Evolutionary conservation across 92 coral and sea anemone genomes (phyloP), one percentile per base, ranked within the genome.

Genomic region (Epizoanthus rinbou): DNA sequence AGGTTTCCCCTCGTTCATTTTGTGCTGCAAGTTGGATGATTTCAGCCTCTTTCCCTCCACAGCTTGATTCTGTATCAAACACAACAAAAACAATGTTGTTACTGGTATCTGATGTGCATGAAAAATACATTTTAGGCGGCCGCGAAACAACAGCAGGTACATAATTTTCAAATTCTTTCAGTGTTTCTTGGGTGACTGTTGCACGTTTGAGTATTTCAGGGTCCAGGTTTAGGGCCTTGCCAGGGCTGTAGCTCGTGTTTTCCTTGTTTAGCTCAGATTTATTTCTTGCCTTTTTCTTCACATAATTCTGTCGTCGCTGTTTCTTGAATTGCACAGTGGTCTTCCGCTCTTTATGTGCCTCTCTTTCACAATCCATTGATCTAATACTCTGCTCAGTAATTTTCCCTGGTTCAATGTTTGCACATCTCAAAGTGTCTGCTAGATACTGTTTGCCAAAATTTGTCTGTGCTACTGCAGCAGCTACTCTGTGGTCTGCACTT

Each of bases 81-180:
- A 69, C 54, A 69, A 69, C 54, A 13, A 69, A 69, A 23, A 17
- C 23, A 2, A 15, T 75, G 43, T 50, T 65, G 0, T 43, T 65
- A 0, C 1, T 80, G 16, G 57, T 69, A 24, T 82, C 85, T 17
- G 25, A 25, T 50, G 75, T 73, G 9, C 85, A 81, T 16, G 85
- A 24, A 3, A 81, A 23, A 74, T 62, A 74, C 39, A 63, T 84
- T 45, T 65, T 28, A 0, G 68, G 43, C 53, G 78, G 88, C 66
- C 83, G 63, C 50, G 21, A 11, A 25, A 6, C 28, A 60, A 85
- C 76, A 52, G 69, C 8, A 62, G 88, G 88, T n/a, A 85, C 88
- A 75, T 52, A 45, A 9, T 76, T 85, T 65, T 75, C 76, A 35
- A 45, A 52, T 64, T 85, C 63, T 85, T 85, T 65, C 47, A 54